These are phyloP conservation scores for Lochmaea capreae DNA, from an alignment of 2,888 invertebrate species.

Conservation along the genomic window DNA sequence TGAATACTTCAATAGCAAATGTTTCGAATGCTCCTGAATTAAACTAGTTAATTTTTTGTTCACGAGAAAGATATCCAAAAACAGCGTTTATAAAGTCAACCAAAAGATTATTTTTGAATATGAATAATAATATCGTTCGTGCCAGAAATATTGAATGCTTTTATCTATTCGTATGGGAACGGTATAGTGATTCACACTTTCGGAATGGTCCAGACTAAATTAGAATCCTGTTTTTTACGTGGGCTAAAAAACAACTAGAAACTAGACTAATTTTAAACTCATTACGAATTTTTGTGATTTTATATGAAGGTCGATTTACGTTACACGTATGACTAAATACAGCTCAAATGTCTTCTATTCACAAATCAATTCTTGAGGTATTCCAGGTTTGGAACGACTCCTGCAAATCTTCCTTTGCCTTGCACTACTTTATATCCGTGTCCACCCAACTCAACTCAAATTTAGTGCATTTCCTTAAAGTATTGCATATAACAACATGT, in stretches of 20 bases:
- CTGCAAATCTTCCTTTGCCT: too few species aligned
- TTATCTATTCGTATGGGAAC: conserved; percentile 43
- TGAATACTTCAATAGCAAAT: too few species aligned
- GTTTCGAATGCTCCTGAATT: too few species aligned
- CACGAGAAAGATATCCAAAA: conserved; percentile 1
- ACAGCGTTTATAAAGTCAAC: conserved; percentile 9
- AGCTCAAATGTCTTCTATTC: too few species aligned
- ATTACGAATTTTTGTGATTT: conserved; percentile 14
- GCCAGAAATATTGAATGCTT: conserved; percentile 48
- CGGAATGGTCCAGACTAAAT: conserved; percentile 48
- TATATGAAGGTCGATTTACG: not conserved
- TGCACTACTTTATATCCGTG: too few species aligned
- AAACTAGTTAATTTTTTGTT: not conserved
- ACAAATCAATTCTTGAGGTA: too few species aligned
- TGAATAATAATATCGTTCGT: conserved; percentile 54
- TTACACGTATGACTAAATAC: not conserved
- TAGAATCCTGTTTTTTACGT: conserved; percentile 50
- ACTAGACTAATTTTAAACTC: conserved; percentile 29
- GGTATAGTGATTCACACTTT: conserved; percentile 49
- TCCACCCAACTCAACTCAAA: too few species aligned
- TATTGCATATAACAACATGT: too few species aligned
- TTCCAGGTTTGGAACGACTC: too few species aligned
- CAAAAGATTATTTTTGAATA: conserved; percentile 47
- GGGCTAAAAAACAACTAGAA: conserved; percentile 52
- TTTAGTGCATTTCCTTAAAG: too few species aligned